Evolutionary conservation across 2,888 invertebrate species (phyloP).

Genomic region (Frankliniella intonsa): DNA sequence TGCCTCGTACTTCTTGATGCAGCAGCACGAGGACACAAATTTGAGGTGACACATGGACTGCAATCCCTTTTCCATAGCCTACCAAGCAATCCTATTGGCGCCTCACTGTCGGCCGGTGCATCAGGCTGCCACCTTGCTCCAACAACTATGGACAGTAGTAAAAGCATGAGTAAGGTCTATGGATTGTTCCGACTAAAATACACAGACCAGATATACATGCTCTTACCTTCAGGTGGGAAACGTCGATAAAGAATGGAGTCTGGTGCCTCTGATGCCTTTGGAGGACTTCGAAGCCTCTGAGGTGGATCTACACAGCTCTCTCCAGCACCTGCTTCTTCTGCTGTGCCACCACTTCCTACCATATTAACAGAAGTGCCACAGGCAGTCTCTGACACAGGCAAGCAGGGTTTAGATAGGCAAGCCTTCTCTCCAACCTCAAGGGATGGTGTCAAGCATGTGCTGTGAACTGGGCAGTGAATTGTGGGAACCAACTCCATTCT

Average conservation of each 20-base stretch:
- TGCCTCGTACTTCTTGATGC: background rate
- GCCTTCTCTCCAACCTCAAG: slow-evolving; percentile 42
- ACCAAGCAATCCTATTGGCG: background rate
- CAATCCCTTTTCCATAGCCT: background rate
- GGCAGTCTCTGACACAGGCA: slow-evolving; percentile 30
- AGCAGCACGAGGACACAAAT: background rate
- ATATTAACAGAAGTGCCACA: background rate
- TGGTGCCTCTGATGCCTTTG: slow-evolving; percentile 1
- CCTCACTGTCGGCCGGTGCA: background rate
- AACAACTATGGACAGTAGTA: background rate
- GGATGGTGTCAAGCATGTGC: slow-evolving; percentile 39
- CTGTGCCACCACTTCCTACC: slow-evolving; percentile 17
- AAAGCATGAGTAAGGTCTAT: background rate
- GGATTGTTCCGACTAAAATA: background rate
- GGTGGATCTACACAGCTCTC: slow-evolving; percentile 47
- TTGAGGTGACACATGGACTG: background rate
- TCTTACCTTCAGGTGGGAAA: slow-evolving; percentile 37
- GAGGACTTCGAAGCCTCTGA: slow-evolving; percentile 35
- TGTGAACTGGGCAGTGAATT: slow-evolving; percentile 52
- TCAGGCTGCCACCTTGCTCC: background rate
- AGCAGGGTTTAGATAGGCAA: slow-evolving; percentile 31
- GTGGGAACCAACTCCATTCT: slow-evolving; percentile 67
- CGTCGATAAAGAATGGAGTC: slow-evolving; percentile 28
- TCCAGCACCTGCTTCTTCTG: slow-evolving; percentile 42
- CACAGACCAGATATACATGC: background rate